Base-by-base conservation (phyloP, 1,140 invertebrate species). In the Polypedilum vanderplanki region DNA sequence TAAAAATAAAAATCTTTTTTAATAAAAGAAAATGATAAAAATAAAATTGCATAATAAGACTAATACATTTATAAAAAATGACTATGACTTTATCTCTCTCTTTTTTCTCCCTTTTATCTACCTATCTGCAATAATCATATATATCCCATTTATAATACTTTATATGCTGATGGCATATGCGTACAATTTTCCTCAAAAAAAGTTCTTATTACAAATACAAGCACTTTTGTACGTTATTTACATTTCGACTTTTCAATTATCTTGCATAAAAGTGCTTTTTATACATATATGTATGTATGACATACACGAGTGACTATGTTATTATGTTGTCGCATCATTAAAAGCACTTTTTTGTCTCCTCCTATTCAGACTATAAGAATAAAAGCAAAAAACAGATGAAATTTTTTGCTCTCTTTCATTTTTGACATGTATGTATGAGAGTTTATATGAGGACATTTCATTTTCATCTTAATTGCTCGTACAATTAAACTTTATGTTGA, bases 401-500 rank as follows among this genome's bases (percentile, higher is more conserved):
- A 46, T 4, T 15, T 46, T 8, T 9, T n/a, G n/a, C 1, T 46
- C 9, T 46, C 41, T 33, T 33, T 33, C 24, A 33, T 33, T 33
- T n/a, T 57, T 57, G 12, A 57, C 46, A 57, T 57, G n/a, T n/a
- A 57, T 57, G n/a, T n/a, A n/a, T n/a, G n/a, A n/a, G 10, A 57
- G n/a, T n/a, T n/a, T n/a, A n/a, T 57, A n/a, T 57, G 46, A 57
- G 46, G 12, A 57, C 46, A n/a, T 57, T 57, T 57, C 46, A 57
- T 57, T n/a, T 57, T 57, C 24, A 33, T 57, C 46, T 57, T 57
- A 57, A 57, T 57, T 57, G 46, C 46, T 57, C 46, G n/a, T 57
- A n/a, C 46, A 57, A 57, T 57, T 57, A 57, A 57, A 57, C 46
- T 57, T 57, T 57, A 57, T 57, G 46, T 57, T 57, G 46, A 57